Percentiles rank a stretch among this genome's conserved stretches.
Conservation (phyloP, 2,888 invertebrate species). For the Myathropa florea region DNA sequence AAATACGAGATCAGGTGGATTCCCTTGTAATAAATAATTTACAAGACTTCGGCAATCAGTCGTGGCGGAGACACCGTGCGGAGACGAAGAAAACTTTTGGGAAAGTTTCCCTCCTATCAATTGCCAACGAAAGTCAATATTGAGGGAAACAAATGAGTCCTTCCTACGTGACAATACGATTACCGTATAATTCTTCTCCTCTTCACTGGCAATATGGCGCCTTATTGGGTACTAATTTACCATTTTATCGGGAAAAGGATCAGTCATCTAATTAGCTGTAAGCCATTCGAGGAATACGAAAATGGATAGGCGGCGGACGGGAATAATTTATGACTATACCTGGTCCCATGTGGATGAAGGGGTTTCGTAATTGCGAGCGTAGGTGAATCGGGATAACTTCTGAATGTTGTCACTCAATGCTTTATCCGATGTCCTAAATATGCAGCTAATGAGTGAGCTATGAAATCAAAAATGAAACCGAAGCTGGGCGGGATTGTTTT, state of each 20-base stretch:
- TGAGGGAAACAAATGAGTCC: constrained; percentile 43
- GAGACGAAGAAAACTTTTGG: not conserved
- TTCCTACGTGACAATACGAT: constrained; percentile 49
- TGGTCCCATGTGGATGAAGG: not conserved
- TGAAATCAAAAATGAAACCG: not conserved
- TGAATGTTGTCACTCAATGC: not conserved
- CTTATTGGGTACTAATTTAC: constrained; percentile 42
- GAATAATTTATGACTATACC: constrained; percentile 4
- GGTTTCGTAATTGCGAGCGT: not conserved
- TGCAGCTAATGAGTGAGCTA: not conserved
- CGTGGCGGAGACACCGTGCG: not conserved
- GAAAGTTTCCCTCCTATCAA: constrained; percentile 15
- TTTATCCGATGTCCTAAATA: not conserved
- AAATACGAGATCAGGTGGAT: constrained; percentile 25
- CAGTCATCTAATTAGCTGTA: constrained; percentile 45
- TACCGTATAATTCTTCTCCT: constrained; percentile 28
- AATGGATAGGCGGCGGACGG: not conserved
- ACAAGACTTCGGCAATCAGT: constrained; percentile 17
- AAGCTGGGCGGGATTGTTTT: no score
- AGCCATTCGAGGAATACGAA: constrained; percentile 3
- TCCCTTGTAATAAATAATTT: constrained; percentile 36
- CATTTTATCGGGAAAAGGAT: constrained; percentile 35
- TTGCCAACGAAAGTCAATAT: constrained; percentile 39
- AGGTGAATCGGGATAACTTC: not conserved
- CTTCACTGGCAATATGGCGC: constrained; percentile 31